phyloP scores from a whole-genome alignment of 2,113 vertebrate species.

The Anhinga rufa region DNA sequence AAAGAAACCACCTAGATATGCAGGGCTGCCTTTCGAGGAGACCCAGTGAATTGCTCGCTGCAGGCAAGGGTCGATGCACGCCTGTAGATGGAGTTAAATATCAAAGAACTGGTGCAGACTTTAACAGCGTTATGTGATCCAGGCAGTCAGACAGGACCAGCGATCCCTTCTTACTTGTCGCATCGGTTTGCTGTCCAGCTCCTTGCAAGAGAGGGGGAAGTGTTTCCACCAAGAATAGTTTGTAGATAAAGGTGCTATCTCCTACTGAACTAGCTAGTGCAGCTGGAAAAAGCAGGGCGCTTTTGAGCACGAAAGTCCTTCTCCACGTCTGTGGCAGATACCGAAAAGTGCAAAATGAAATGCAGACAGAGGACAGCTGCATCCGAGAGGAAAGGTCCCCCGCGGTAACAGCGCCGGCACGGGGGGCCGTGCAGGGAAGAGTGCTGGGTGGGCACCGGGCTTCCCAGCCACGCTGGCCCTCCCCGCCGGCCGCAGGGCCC shows the following conservation, averaged over 20 bases:
- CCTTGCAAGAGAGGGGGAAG: not conserved
- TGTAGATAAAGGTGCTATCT: not conserved
- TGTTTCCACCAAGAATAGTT: not conserved
- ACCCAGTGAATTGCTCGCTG: not conserved
- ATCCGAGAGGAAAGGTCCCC: not conserved
- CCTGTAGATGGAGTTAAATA: conserved; percentile 48
- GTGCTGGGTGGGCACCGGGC: not conserved
- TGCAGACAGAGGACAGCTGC: not conserved
- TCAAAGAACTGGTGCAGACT: not conserved
- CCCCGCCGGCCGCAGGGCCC: not conserved
- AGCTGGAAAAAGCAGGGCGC: not conserved
- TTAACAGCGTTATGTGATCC: rapidly evolving
- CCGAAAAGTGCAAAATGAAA: not conserved
- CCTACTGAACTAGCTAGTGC: rapidly evolving
- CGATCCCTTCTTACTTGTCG: rapidly evolving
- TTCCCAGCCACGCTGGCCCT: rapidly evolving
- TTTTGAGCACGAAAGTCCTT: not conserved
- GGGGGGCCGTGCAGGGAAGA: not conserved
- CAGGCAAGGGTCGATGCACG: not conserved
- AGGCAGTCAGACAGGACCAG: not conserved
- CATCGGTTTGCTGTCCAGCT: not conserved
- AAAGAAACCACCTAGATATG: rapidly evolving
- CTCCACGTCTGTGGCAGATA: not conserved
- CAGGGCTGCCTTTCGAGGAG: not conserved
- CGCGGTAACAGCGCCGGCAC: rapidly evolving